A percentile compares a stretch with the other conserved stretches of the same genome.
phyloP scores from a whole-genome alignment of 2,113 vertebrate species.

The Trichechus manatus region DNA sequence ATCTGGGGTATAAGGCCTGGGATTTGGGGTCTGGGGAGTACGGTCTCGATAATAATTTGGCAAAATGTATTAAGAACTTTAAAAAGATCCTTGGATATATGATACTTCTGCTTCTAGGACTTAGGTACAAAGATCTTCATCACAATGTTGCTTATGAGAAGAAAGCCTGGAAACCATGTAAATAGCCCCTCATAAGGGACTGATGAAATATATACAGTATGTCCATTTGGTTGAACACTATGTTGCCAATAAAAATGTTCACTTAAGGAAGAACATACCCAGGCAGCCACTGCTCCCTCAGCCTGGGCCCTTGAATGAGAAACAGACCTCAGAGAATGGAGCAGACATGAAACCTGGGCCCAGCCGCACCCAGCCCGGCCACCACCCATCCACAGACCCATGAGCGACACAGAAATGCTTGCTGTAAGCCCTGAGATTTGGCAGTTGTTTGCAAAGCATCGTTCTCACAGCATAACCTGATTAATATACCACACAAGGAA shows the following conservation, averaged over 20 bases:
- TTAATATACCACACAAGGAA: neutral
- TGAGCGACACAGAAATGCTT: neutral
- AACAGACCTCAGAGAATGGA: neutral
- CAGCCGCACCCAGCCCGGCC: neutral
- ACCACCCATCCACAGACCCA: neutral
- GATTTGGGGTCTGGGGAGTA: neutral
- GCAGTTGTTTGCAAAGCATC: neutral
- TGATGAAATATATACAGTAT: neutral
- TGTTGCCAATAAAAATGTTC: neutral
- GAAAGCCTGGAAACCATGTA: conserved; percentile 29
- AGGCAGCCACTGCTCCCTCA: neutral
- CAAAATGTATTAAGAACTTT: conserved; percentile 51
- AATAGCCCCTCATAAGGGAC: neutral
- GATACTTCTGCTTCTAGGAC: neutral
- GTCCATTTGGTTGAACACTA: neutral
- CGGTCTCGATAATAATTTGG: neutral
- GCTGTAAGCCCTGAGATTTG: neutral
- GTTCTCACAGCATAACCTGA: neutral
- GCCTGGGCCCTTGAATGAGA: neutral
- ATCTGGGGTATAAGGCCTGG: neutral
- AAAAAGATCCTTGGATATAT: neutral
- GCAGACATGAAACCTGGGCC: neutral
- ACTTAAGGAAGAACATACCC: neutral
- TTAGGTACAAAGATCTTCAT: neutral
- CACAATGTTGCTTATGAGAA: neutral